Base-by-base conservation (phyloP, 2,797 vertebrate genomes). In the Australoheros facetus region DNA sequence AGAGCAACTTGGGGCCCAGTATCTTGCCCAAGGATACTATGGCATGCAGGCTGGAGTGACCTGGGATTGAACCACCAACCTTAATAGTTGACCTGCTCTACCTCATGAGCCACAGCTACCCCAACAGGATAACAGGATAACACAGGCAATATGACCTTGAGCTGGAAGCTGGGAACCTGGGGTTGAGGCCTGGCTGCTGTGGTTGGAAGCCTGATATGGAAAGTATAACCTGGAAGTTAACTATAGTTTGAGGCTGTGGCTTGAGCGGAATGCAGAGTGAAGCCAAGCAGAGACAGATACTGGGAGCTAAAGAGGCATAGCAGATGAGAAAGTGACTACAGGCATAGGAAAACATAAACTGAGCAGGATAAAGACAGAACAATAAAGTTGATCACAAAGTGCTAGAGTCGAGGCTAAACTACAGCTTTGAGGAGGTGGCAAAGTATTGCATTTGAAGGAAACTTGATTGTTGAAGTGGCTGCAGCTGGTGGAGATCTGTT, bases 381-480 rank as follows among this genome's bases (percentile, higher is more conserved):
- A 69, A 51, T 69, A 48, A 69, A 69, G 51, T 2, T 3, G 45
- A 69, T 69, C 45, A 69, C 17, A 51, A 32, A 69, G 45, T 51
- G 45, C 28, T 69, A 69, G 45, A 32, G 17, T n/a, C 6, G 17
- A 30, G 45, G 45, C 17, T 69, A 69, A 51, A 69, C 45, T 69
- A 51, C 1, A 0, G 45, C 64, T 51, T 51, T 13, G 16, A 69
- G 62, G 28, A 51, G 62, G 19, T 30, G 26, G 16, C 23, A 66
- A 48, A 66, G 23, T 42, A 48, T 17, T 48, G 16, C 23, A 69
- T 48, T 69, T 69, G 42, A 69, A 69, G 45, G 17, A 53, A 69
- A 69, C 64, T 51, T 53, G 64, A 69, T 69, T 69, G 17, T 69
- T 69, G 45, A 69, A 69, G 64, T 69, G 17, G 45, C 17, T 53